Base-by-base conservation (phyloP, 2,888 invertebrate species). In the Taenaris catops region DNA sequence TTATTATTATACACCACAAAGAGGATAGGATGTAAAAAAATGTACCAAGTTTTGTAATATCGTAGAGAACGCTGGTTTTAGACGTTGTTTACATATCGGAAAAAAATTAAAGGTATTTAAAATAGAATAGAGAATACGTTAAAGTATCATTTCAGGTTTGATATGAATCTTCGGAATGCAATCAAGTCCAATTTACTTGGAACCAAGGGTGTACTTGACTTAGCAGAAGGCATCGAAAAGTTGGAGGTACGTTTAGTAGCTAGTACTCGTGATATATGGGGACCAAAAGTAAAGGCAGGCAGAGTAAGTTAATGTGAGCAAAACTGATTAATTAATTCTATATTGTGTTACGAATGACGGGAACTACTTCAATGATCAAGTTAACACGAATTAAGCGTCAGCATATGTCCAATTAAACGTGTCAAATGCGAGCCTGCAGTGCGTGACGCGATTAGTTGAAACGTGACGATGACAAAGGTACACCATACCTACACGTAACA, bases 141-240 rank as follows among this genome's bases (percentile, higher is more conserved):
- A n/a, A n/a, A n/a, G n/a, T n/a, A n/a, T n/a, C n/a, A 68, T 69
- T 92, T 80, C 55, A 91, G 93, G 65, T 97, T 97, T 57, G 96
- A 97, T 70, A 96, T 96, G 75, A 89, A 91, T 3, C 81, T 97
- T 7, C 91, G 92, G 47, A 90, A 91, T 31, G 95, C 96, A 4
- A 90, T 96, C 4, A 88, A 92, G 40, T 89, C 96, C 86, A 97
- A 97, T 72, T 93, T 96, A 1, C 78, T 91, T n/a, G 96, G 94
- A 4, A 96, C 96, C 0, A 89, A 91, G 46, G 89, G 91, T 57
- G 89, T 96, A 48, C 66, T 97, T 14, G 89, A 92, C n/a, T 71
- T 97, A 24, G 94, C 94, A 45, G 91, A 92, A 51, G 84, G 87
- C 27, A 89, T 91, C 63, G 86, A 88, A 46, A 88, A 93, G 8